A percentile compares a stretch with the other conserved stretches of the same genome.
Evolutionary conservation across 2,113 vertebrate genomes (phyloP).

Genomic region (Psettodes erumei): DNA sequence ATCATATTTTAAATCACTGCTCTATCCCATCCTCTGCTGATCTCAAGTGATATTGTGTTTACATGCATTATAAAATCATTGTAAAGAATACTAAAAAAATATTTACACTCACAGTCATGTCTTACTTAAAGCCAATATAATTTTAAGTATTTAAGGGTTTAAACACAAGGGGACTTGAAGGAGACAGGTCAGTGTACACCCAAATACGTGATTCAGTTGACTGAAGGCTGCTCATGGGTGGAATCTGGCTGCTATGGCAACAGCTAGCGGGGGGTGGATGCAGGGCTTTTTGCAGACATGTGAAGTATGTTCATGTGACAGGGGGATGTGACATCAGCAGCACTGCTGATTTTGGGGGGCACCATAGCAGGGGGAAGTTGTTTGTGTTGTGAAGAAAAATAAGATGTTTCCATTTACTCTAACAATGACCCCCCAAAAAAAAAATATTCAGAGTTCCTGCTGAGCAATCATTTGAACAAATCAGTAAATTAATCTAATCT

Average conservation of each 20-base stretch:
- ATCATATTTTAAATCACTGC: neutral
- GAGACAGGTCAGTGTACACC: constrained; percentile 15
- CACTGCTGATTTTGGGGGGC: constrained; percentile 51
- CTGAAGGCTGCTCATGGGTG: constrained; percentile 58
- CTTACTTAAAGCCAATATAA: neutral
- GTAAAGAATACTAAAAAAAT: neutral
- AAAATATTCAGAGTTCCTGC: neutral
- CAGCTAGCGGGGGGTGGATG: constrained; percentile 64
- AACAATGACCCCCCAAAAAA: neutral
- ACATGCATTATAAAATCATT: neutral
- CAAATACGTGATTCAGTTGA: constrained; percentile 46
- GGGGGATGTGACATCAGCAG: constrained; percentile 54
- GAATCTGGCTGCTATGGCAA: constrained; percentile 79
- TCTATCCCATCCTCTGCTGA: neutral
- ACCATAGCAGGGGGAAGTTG: constrained; percentile 4
- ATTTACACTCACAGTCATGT: neutral
- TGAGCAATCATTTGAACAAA: constrained; percentile 13
- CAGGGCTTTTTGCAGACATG: constrained; percentile 63
- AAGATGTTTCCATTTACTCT: constrained; percentile 2
- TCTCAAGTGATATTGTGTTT: neutral
- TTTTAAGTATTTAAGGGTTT: neutral
- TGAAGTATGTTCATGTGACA: constrained; percentile 62
- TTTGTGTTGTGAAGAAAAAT: constrained; percentile 22
- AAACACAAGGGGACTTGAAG: constrained; percentile 20
- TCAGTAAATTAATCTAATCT: neutral